Percentiles rank a stretch among this genome's conserved stretches.
These are phyloP conservation scores for Napeogenes sylphis DNA, from an alignment of 2,888 invertebrate species.

Conservation along the genomic window DNA sequence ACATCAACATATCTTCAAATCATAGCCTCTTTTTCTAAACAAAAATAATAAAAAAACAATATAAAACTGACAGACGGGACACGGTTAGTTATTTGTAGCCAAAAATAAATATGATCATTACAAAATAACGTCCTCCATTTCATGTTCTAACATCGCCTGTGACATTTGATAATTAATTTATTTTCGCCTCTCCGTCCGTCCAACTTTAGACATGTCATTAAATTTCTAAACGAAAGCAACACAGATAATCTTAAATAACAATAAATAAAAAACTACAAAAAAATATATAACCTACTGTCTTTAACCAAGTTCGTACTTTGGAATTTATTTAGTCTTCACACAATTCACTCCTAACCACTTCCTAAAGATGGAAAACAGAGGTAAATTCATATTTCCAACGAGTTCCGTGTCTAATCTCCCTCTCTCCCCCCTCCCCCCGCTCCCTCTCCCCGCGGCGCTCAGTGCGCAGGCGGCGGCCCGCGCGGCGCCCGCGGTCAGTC, in stretches of 20 bases:
- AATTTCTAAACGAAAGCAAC: conserved; percentile 12
- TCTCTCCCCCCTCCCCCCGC: conserved; percentile 28
- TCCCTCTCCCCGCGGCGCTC: conserved; percentile 33
- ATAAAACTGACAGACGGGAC: background rate
- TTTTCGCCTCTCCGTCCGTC: conserved; percentile 9
- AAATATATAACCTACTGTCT: conserved; percentile 25
- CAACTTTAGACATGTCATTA: conserved; percentile 8
- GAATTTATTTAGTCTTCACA: conserved; percentile 1
- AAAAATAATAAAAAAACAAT: conserved; percentile 3
- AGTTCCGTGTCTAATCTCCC: conserved; percentile 16
- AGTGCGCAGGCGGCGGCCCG: conserved; percentile 69
- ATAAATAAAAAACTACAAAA: conserved; percentile 25
- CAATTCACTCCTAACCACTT: background rate
- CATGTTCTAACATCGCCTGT: conserved; percentile 6
- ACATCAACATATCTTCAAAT: conserved; percentile 17
- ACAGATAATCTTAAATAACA: conserved; percentile 14
- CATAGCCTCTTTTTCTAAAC: conserved; percentile 22
- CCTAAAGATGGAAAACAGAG: background rate
- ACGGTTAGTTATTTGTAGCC: background rate
- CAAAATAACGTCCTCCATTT: conserved; percentile 6
- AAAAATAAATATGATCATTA: background rate
- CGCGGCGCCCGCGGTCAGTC: conserved; percentile 81
- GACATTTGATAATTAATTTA: conserved; percentile 15
- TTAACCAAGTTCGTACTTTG: conserved; percentile 10
- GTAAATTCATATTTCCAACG: background rate